Evolutionary conservation across 2,797 vertebrate genomes (phyloP).

Genomic region (Parambassis ranga): DNA sequence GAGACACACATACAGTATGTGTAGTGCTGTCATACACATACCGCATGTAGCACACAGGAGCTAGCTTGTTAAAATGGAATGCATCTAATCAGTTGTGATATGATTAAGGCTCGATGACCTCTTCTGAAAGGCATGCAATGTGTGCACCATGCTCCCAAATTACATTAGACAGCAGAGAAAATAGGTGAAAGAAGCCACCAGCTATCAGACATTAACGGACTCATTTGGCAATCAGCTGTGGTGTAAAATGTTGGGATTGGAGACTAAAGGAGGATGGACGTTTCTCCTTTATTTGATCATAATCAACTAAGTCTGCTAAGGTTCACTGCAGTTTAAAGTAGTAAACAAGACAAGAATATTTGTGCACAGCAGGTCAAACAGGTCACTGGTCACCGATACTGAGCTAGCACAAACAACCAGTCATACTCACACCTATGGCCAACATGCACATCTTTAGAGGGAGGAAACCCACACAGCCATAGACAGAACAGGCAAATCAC

Average conservation of each 20-base stretch:
- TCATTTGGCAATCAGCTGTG: conserved; percentile 2
- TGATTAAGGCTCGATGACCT: background rate
- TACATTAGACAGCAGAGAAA: conserved; percentile 15
- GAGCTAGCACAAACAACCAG: too few species aligned
- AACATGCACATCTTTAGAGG: too few species aligned
- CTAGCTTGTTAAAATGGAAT: background rate
- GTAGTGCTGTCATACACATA: background rate
- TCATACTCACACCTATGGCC: too few species aligned
- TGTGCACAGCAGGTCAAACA: too few species aligned
- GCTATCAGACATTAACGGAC: conserved; percentile 13
- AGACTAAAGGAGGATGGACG: too few species aligned
- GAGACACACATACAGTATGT: background rate
- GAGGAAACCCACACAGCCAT: too few species aligned
- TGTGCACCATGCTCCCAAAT: conserved; percentile 7
- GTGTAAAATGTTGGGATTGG: conserved; percentile 6
- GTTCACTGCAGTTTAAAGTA: too few species aligned
- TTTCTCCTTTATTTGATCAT: too few species aligned
- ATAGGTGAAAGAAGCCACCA: conserved; percentile 4
- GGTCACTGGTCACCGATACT: too few species aligned
- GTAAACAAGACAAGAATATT: too few species aligned
- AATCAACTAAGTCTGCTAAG: too few species aligned
- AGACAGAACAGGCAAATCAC: too few species aligned
- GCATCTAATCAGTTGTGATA: background rate
- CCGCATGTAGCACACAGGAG: background rate
- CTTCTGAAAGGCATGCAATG: background rate